These are phyloP conservation scores for Aythya baeri DNA, from an alignment of 2,113 vertebrate genomes.

Conservation along the genomic window DNA sequence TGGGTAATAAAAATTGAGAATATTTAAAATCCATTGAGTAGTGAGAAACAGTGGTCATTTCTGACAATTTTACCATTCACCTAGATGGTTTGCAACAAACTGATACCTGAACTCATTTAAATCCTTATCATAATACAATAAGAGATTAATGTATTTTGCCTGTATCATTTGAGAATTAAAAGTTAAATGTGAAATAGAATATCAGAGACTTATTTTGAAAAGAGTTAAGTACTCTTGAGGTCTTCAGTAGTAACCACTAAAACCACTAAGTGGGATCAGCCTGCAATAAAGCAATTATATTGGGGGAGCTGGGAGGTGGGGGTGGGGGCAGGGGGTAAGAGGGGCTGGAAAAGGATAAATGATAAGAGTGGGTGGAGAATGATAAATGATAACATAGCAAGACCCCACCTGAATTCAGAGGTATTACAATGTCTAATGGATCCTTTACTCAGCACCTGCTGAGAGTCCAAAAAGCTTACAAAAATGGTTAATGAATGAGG, in stretches of 20 bases:
- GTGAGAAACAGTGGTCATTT: background rate
- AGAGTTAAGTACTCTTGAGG: background rate
- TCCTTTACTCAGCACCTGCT: background rate
- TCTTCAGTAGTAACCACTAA: background rate
- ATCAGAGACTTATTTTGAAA: background rate
- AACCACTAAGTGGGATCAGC: background rate
- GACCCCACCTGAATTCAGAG: background rate
- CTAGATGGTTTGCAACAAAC: background rate
- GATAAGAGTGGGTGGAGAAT: background rate
- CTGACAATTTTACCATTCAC: background rate
- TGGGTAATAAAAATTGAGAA: background rate
- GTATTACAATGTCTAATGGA: background rate
- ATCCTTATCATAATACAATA: background rate
- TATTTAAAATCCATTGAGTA: background rate
- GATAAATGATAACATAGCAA: background rate
- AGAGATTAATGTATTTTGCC: background rate
- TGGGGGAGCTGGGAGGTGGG: rapidly evolving
- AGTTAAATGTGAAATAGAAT: background rate
- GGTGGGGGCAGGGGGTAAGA: background rate
- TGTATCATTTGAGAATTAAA: background rate
- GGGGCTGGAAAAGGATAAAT: background rate
- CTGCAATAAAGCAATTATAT: background rate
- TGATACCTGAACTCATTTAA: background rate
- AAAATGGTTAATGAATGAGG: background rate
- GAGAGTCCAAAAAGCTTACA: background rate